Base-by-base conservation (phyloP, 2,797 vertebrate species). In the Schizopygopsis pylzovi region DNA sequence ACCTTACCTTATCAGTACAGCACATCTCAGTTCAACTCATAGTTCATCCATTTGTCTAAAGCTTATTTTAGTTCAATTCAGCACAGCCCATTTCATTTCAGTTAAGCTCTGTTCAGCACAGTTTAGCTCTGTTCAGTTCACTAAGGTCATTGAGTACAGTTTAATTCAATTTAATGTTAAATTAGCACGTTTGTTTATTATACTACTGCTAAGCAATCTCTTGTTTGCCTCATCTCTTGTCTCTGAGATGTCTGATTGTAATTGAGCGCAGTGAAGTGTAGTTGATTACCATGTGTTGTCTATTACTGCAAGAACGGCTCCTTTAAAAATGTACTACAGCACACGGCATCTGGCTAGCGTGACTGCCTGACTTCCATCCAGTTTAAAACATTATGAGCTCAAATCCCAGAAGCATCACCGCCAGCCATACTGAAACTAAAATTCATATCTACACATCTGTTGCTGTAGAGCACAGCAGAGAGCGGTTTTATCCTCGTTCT, bases 241-340 rank as follows among this genome's bases (percentile, higher is more conserved):
- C 49, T 70, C 37, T 13, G 37, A 59, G 39, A 85, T 56, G 28
- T 47, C 49, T 86, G 72, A 82, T 86, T 63, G 33, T 63, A 80
- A 63, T 37, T 28, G 72, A 78, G 63, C 25, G 76, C 37, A 78
- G 37, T 78, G 83, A 11, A 59, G 61, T 84, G 61, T 59, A 25
- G n/a, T 52, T 67, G 61, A 84, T 84, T 84, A 79, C 63, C 16
- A 70, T 70, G 71, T 65, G 59, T 47, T 82, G 11, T 25, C 61
- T 61, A 41, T 70, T 70, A 39, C 47, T 28, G 15, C 47, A 63
- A 45, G 61, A 87, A n/a, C 6, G 11, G 25, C 28, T 43, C 12
- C 33, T 82, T 77, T 86, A 54, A 79, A 78, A 82, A 52, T 79
- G 28, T 33, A 18, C 15, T 8, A 49, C 22, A 39, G 49, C 52